Percentiles rank a stretch among this genome's conserved stretches.
phyloP scores from a whole-genome alignment of 64 coral and sea anemone genomes.

The Anthopleura sola region DNA sequence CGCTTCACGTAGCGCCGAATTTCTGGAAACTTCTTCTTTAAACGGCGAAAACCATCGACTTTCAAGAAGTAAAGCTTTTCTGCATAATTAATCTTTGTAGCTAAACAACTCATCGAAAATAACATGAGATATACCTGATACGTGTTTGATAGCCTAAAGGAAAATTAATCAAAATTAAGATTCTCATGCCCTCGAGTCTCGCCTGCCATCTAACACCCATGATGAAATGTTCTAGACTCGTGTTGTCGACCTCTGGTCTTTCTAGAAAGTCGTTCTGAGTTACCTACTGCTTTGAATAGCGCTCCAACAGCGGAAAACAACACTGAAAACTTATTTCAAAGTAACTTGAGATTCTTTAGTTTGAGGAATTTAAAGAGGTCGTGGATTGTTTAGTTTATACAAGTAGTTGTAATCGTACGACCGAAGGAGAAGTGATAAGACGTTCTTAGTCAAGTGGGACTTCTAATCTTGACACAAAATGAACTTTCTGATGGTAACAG shows the following conservation, averaged over 20 bases:
- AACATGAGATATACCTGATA: too few species aligned
- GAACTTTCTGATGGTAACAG: not conserved
- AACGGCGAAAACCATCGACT: too few species aligned
- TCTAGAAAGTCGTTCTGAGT: not conserved
- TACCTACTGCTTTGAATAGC: not conserved
- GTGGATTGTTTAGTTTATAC: not conserved
- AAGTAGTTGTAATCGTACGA: not conserved
- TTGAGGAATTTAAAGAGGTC: not conserved
- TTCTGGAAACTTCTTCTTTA: too few species aligned
- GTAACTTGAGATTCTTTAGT: not conserved
- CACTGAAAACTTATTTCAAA: not conserved
- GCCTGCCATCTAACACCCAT: not conserved
- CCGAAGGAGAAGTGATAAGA: not conserved
- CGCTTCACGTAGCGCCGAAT: too few species aligned
- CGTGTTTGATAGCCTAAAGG: too few species aligned
- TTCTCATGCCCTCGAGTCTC: not conserved
- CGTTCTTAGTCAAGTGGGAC: not conserved
- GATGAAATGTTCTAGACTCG: not conserved
- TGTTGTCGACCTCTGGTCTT: not conserved
- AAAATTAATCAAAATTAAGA: too few species aligned
- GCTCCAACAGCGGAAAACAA: not conserved
- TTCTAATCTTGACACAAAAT: not conserved
- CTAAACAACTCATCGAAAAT: too few species aligned
- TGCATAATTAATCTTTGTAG: too few species aligned
- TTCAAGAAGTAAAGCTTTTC: too few species aligned